Evolutionary conservation across 2,888 invertebrate genomes (phyloP).

Genomic region (Acronicta aceris): DNA sequence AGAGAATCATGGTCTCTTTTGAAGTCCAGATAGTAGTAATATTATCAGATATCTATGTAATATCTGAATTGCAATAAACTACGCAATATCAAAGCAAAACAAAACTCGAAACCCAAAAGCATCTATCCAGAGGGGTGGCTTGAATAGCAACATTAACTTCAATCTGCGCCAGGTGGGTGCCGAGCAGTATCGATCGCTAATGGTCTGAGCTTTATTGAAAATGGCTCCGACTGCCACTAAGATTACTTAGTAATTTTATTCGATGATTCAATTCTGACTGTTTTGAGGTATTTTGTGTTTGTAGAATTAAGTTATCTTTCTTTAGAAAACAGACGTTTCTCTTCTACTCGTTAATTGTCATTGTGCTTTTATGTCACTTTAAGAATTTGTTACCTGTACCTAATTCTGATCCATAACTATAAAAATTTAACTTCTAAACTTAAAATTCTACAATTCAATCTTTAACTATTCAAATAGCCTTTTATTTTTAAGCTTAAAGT

Average conservation of each 20-base stretch:
- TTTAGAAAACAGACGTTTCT: neutral
- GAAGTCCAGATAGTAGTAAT: too few species aligned
- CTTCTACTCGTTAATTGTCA: too few species aligned
- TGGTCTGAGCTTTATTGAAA: slow-evolving; percentile 44
- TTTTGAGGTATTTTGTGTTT: too few species aligned
- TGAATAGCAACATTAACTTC: slow-evolving; percentile 54
- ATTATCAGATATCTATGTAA: too few species aligned
- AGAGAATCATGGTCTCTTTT: too few species aligned
- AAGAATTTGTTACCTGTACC: too few species aligned
- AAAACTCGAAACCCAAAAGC: slow-evolving; percentile 32
- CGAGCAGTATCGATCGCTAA: slow-evolving; percentile 50
- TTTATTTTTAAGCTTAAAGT: neutral
- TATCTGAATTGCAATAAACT: too few species aligned
- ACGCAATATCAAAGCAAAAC: too few species aligned
- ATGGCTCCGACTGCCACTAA: slow-evolving; percentile 39
- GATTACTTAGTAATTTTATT: slow-evolving; percentile 33
- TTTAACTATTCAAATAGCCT: neutral
- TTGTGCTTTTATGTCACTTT: too few species aligned
- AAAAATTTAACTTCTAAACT: too few species aligned
- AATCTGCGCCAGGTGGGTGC: slow-evolving; percentile 55
- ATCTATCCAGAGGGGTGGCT: slow-evolving; percentile 48
- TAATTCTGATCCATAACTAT: too few species aligned
- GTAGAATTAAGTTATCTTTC: neutral
- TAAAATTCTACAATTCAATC: too few species aligned
- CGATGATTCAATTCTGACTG: slow-evolving; percentile 22